Evolutionary conservation across 2,113 vertebrate species (phyloP).

Genomic region (Oceanodroma tethys): DNA sequence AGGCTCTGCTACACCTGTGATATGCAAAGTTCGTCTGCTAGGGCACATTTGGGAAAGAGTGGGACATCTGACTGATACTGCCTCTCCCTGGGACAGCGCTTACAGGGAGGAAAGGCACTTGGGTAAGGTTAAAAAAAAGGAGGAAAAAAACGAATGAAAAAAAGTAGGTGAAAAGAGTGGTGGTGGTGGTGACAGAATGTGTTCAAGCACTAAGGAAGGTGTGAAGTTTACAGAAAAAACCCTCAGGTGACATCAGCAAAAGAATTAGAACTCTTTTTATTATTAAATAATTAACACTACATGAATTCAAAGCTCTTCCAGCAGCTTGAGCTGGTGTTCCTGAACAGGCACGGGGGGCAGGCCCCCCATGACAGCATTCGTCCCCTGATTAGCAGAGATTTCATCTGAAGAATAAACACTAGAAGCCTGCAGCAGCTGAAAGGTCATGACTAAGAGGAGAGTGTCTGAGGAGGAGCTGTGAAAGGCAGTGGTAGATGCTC

Average conservation of each 20-base stretch:
- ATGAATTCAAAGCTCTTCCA: background rate
- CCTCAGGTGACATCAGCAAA: background rate
- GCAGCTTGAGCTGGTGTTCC: background rate
- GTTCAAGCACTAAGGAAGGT: background rate
- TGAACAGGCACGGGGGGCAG: background rate
- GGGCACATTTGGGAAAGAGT: background rate
- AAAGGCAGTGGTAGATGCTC: background rate
- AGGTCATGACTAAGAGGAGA: background rate
- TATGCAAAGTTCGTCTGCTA: background rate
- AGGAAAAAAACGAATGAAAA: background rate
- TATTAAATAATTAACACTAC: background rate
- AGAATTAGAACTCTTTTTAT: background rate
- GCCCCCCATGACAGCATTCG: accelerated
- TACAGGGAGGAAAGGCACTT: background rate
- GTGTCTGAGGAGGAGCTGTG: background rate
- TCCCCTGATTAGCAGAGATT: background rate
- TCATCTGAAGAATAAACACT: background rate
- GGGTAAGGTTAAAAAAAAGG: background rate
- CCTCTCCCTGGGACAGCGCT: too few relatives aligned
- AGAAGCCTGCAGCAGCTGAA: background rate
- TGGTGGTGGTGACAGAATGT: background rate
- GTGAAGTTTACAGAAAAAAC: background rate
- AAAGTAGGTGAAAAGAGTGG: background rate
- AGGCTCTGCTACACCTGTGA: background rate
- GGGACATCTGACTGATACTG: background rate